Conservation (phyloP, 1,140 invertebrate genomes). For the Pentalonia nigronervosa region DNA sequence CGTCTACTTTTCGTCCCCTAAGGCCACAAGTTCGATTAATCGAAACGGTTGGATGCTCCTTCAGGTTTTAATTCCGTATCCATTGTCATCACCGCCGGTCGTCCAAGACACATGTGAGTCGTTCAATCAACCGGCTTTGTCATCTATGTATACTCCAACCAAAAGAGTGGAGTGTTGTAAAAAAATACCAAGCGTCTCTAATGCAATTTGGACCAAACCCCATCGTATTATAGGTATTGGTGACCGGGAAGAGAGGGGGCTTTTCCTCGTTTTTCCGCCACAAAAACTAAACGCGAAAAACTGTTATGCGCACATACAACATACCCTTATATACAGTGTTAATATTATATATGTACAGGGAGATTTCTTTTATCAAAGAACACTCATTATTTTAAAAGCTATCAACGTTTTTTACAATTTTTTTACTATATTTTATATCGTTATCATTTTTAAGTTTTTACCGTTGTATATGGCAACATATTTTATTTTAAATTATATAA, state of each 20-base stretch:
- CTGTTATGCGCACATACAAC: neutral
- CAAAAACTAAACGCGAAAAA: neutral
- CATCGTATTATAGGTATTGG: neutral
- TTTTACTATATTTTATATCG: no score
- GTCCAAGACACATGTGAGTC: neutral
- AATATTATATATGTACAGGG: neutral
- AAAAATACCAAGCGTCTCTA: neutral
- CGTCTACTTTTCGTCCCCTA: neutral
- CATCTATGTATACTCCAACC: neutral
- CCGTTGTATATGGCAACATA: no score
- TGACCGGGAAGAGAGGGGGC: neutral
- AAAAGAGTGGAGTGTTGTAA: neutral
- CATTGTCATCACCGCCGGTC: neutral
- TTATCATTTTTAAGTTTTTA: no score
- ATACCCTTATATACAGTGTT: neutral
- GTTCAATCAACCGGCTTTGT: slow-evolving; percentile 38
- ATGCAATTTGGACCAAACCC: neutral
- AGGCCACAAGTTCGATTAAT: slow-evolving; percentile 7
- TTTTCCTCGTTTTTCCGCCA: neutral
- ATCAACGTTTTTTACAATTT: no score
- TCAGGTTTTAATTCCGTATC: slow-evolving; percentile 33
- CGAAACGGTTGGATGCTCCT: neutral
- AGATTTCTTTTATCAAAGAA: no score
- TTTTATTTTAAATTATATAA: no score
- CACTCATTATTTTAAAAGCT: no score